Evolutionary conservation across 2,888 invertebrate species (phyloP), one percentile per base, ranked within the genome.

Genomic region (Achlya flavicornis): DNA sequence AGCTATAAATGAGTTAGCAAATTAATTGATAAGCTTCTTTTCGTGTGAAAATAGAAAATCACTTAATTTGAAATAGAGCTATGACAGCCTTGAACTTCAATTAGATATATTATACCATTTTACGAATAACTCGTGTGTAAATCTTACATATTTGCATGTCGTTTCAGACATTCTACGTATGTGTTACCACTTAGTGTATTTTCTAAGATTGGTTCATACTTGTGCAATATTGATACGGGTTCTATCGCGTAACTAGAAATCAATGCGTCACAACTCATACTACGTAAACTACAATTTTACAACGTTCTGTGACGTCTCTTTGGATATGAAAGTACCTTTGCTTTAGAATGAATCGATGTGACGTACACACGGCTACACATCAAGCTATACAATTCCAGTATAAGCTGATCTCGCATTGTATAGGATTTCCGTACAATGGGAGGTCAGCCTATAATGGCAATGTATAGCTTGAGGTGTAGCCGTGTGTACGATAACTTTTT

Each of bases 261-360:
- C 53, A 53, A 53, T 53, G 53, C 53, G 53, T 53, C 53, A 53
- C 53, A n/a, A n/a, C n/a, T n/a, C n/a, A n/a, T n/a, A 53, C 53
- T 19, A 53, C 10, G 14, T 53, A 53, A 53, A 53, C 53, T 53
- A 53, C 53, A 53, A 53, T 53, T n/a, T n/a, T n/a, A n/a, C n/a
- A n/a, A n/a, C 12, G 53, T 19, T 53, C 10, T 19, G 53, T 53
- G 53, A 53, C 53, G 19, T 53, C 53, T 19, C 19, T 53, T 53
- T 10, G 53, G 12, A 41, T 12, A 41, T 53, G 0, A 19, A 1
- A 53, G 53, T 53, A n/a, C 53, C 19, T 48, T 48, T 16, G 48
- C 48, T 48, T n/a, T 19, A 19, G 53, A 53, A 53, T 53, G 53
- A 53, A 16, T 19, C 53, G 19, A 19, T 8, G 10, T 53, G 53